These are phyloP conservation scores for Calephelis nemesis DNA, from an alignment of 1,140 invertebrate genomes.

Conservation along the genomic window DNA sequence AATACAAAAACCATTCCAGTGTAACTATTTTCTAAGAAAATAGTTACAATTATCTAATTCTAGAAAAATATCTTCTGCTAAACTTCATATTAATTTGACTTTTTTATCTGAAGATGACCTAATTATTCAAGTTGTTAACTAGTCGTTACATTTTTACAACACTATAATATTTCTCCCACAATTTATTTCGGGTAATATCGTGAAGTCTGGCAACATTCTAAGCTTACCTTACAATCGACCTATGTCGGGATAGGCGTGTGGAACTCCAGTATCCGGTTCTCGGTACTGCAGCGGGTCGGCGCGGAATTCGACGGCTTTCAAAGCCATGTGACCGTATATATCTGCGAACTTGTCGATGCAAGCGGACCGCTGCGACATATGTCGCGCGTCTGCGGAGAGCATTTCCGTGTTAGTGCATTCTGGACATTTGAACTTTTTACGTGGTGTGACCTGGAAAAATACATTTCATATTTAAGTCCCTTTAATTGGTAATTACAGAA, in stretches of 20 bases:
- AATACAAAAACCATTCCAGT: too few relatives aligned
- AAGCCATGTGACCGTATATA: conserved; percentile 92
- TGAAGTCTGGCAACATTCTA: conserved; percentile 2
- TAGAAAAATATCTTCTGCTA: too few relatives aligned
- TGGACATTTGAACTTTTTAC: conserved; percentile 99
- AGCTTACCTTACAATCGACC: conserved; percentile 86
- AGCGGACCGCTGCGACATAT: conserved; percentile 95
- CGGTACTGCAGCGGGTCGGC: conserved; percentile 97
- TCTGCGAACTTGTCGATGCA: conserved; percentile 94
- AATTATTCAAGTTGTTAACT: too few relatives aligned
- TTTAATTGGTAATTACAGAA: too few relatives aligned
- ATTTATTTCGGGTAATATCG: too few relatives aligned
- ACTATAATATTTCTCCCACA: too few relatives aligned
- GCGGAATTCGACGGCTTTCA: conserved; percentile 93
- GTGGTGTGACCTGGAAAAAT: conserved; percentile 88
- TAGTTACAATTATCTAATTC: too few relatives aligned
- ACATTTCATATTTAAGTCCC: not conserved
- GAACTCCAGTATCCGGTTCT: conserved; percentile 77
- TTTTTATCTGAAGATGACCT: too few relatives aligned
- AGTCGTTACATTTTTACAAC: too few relatives aligned
- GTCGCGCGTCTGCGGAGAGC: conserved; percentile 93
- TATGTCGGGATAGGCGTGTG: conserved; percentile 92
- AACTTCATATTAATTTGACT: too few relatives aligned
- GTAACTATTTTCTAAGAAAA: too few relatives aligned
- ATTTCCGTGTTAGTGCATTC: conserved; percentile 96